phyloP scores from a whole-genome alignment of 2,888 invertebrate species.

The Strigamia transsilvanica region DNA sequence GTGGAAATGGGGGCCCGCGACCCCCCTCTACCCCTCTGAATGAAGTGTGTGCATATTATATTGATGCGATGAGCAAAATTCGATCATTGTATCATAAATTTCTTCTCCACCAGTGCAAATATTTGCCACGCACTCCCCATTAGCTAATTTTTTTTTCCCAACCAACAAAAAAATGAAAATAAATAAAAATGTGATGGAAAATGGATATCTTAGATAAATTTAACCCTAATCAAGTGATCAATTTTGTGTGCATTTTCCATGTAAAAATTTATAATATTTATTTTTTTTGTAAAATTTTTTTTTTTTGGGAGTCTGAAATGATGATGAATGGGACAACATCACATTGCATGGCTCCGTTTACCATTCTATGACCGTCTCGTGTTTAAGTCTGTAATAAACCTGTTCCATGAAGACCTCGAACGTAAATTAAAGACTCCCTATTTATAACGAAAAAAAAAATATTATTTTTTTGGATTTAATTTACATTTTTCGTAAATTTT shows the following conservation, averaged over 20 bases:
- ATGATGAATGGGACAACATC: slow-evolving; percentile 14
- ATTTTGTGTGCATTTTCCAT: background rate
- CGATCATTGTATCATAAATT: slow-evolving; percentile 36
- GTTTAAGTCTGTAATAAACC: slow-evolving; percentile 36
- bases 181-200: background rate
- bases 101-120: background rate
- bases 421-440: slow-evolving; percentile 12
- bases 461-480: too few relatives aligned
- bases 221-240: background rate
- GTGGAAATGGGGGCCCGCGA: background rate
- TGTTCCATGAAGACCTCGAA: background rate
- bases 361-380: slow-evolving; percentile 25
- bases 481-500: too few relatives aligned
- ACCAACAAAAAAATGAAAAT: background rate
- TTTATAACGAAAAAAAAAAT: too few relatives aligned
- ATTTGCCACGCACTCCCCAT: slow-evolving; percentile 23
- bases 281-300: background rate
- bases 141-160: background rate
- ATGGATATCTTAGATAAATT: too few relatives aligned
- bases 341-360: slow-evolving; percentile 1
- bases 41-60: slow-evolving; percentile 23
- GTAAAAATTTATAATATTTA: background rate
- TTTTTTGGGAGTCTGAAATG: background rate
- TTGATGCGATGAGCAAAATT: slow-evolving; percentile 36
- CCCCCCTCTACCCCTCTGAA: background rate